A percentile compares a stretch with the other conserved stretches of the same genome.
These are phyloP conservation scores for Erythrolamprus reginae DNA, from an alignment of 2,113 vertebrate species.

Conservation along the genomic window DNA sequence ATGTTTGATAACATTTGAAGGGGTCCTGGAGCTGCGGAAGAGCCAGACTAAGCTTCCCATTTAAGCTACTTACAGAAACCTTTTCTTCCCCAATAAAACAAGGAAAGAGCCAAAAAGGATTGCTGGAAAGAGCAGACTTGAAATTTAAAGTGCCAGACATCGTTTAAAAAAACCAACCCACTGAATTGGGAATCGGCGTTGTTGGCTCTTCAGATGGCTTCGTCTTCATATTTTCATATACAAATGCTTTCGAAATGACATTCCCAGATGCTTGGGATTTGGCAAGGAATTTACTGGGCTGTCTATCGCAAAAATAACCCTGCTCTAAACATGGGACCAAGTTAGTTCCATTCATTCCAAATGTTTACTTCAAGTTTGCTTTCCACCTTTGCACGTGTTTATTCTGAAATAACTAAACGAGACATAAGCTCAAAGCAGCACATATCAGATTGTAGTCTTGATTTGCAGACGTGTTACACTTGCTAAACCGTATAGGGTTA, in stretches of 20 bases:
- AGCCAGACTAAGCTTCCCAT: not conserved
- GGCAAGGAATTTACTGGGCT: slow-evolving; percentile 3
- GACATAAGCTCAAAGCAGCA: not conserved
- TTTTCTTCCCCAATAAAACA: not conserved
- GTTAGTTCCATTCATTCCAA: not conserved
- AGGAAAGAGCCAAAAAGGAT: not conserved
- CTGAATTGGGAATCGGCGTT: not conserved
- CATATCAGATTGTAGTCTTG: not conserved
- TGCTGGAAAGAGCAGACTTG: not conserved
- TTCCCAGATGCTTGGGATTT: slow-evolving; percentile 17
- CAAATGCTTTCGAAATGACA: slow-evolving; percentile 22
- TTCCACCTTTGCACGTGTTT: not conserved
- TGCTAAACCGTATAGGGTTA: not conserved
- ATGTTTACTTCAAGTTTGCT: not conserved
- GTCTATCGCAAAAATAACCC: not conserved
- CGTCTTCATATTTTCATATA: not conserved
- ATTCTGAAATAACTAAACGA: not conserved
- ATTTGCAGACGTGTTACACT: not conserved
- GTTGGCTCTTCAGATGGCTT: not conserved
- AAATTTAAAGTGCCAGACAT: not conserved
- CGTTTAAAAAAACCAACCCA: no score
- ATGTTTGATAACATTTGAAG: no score
- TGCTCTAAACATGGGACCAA: not conserved
- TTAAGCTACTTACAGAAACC: not conserved
- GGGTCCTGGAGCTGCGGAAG: not conserved